Conservation (phyloP, 2,113 vertebrate species). For the Stictonetta naevosa region DNA sequence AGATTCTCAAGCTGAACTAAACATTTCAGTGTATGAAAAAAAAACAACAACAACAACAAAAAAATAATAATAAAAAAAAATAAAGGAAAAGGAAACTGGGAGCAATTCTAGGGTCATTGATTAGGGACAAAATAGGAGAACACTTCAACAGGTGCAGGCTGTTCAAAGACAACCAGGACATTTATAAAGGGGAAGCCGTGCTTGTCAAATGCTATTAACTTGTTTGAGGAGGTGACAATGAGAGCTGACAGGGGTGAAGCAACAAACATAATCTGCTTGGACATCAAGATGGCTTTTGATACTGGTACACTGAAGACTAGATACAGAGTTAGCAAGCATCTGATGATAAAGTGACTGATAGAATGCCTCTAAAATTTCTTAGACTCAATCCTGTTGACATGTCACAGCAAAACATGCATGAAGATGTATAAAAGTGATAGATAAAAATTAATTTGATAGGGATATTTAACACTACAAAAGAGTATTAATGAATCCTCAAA, state of each 20-base stretch:
- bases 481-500: neutral
- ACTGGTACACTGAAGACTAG: constrained; percentile 33
- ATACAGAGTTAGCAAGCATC: constrained; percentile 43
- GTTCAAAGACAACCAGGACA: constrained; percentile 53
- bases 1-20: neutral
- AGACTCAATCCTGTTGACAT: neutral
- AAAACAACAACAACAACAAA: too few relatives aligned
- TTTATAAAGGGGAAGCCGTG: constrained; percentile 71
- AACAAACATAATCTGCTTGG: constrained; percentile 73
- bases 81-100: constrained; percentile 17
- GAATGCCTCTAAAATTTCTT: constrained; percentile 30
- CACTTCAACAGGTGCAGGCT: constrained; percentile 60
- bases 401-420: neutral
- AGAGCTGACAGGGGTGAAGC: constrained; percentile 69
- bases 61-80: too few relatives aligned
- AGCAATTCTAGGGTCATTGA: constrained; percentile 59
- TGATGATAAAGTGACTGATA: constrained; percentile 26
- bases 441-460: neutral
- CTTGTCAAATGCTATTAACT: constrained; percentile 75
- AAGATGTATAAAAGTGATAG: neutral
- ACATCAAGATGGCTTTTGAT: constrained; percentile 71
- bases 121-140: constrained; percentile 52
- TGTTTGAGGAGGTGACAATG: constrained; percentile 73
- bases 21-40: constrained; percentile 7
- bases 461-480: neutral